A percentile compares a stretch with the other conserved stretches of the same genome.
Evolutionary conservation across 2,113 vertebrate species (phyloP).

Genomic region (Labeo catla): DNA sequence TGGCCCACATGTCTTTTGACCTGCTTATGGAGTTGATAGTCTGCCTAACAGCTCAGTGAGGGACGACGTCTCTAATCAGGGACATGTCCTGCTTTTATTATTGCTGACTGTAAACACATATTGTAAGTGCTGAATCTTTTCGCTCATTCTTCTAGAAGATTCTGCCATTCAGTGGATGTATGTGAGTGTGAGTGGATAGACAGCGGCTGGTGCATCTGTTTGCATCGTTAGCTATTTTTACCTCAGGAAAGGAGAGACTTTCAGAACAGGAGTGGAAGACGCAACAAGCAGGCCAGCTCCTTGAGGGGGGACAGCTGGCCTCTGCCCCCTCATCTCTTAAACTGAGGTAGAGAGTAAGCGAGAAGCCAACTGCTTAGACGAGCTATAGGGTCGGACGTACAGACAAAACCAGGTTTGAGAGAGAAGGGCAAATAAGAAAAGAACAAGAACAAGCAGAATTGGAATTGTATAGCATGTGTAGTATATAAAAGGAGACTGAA

Average conservation of each 20-base stretch:
- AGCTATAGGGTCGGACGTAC: background rate
- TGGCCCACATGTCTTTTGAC: slow-evolving; percentile 64
- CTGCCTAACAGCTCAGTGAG: slow-evolving; percentile 11
- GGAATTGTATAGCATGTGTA: background rate
- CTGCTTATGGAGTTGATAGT: slow-evolving; percentile 63
- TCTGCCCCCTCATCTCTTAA: slow-evolving; percentile 29
- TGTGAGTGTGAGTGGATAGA: slow-evolving; percentile 62
- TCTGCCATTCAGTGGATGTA: slow-evolving; percentile 49
- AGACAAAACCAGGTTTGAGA: background rate
- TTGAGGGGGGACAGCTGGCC: slow-evolving; percentile 47
- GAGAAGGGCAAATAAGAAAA: background rate
- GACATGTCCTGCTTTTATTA: slow-evolving; percentile 24
- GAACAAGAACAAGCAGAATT: background rate
- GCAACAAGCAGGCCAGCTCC: slow-evolving; percentile 53
- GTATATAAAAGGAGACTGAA: background rate
- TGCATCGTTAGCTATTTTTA: slow-evolving; percentile 80
- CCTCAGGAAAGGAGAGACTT: slow-evolving; percentile 71
- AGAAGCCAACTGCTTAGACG: background rate
- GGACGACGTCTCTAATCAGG: background rate
- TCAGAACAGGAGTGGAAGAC: slow-evolving; percentile 64
- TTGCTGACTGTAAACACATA: background rate
- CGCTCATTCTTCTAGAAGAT: slow-evolving; percentile 56
- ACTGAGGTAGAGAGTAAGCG: slow-evolving; percentile 7
- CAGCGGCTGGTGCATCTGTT: slow-evolving; percentile 77
- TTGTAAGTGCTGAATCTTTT: slow-evolving; percentile 14